A percentile compares a stretch with the other conserved stretches of the same genome.
phyloP scores from a whole-genome alignment of 2,797 vertebrate genomes.

The Taenioides sp. region DNA sequence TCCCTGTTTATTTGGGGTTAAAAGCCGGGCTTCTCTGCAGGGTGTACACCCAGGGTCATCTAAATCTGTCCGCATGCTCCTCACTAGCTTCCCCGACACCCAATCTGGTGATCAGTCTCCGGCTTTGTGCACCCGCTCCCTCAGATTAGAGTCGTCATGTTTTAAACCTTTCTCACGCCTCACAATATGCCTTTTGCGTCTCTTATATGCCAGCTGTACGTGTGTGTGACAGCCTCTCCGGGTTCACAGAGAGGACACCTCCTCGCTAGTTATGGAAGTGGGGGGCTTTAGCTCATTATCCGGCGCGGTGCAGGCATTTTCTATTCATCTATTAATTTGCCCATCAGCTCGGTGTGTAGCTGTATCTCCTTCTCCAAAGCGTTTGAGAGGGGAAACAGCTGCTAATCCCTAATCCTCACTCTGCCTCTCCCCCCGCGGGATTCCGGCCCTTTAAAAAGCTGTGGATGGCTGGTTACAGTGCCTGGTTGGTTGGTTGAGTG shows the following conservation, averaged over 20 bases:
- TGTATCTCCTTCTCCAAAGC: slow-evolving; percentile 63
- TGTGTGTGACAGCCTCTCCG: slow-evolving; percentile 61
- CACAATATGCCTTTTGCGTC: slow-evolving; percentile 62
- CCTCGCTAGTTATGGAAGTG: slow-evolving; percentile 68
- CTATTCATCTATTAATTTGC: slow-evolving; percentile 79
- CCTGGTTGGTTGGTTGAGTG: slow-evolving; percentile 69
- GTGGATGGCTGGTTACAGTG: slow-evolving; percentile 64
- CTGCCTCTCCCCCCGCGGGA: slow-evolving; percentile 52
- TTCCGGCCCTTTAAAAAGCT: slow-evolving; percentile 74
- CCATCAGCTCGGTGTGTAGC: slow-evolving; percentile 68
- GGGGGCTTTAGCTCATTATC: slow-evolving; percentile 74
- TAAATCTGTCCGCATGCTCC: slow-evolving; percentile 66
- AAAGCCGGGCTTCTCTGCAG: slow-evolving; percentile 66
- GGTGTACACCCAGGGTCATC: slow-evolving; percentile 73
- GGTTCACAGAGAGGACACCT: slow-evolving; percentile 76
- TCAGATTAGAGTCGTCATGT: slow-evolving; percentile 76
- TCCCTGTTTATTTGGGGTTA: slow-evolving; percentile 71
- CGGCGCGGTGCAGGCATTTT: slow-evolving; percentile 63
- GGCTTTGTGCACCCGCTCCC: slow-evolving; percentile 63
- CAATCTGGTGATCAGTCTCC: slow-evolving; percentile 71
- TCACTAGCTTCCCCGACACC: slow-evolving; percentile 70
- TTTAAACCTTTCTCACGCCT: slow-evolving; percentile 74
- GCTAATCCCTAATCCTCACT: slow-evolving; percentile 77
- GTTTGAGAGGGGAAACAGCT: slow-evolving; percentile 75
- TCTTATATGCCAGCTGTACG: slow-evolving; percentile 38